Base-by-base conservation (phyloP, 2,888 invertebrate genomes). In the Helleia helle region DNA sequence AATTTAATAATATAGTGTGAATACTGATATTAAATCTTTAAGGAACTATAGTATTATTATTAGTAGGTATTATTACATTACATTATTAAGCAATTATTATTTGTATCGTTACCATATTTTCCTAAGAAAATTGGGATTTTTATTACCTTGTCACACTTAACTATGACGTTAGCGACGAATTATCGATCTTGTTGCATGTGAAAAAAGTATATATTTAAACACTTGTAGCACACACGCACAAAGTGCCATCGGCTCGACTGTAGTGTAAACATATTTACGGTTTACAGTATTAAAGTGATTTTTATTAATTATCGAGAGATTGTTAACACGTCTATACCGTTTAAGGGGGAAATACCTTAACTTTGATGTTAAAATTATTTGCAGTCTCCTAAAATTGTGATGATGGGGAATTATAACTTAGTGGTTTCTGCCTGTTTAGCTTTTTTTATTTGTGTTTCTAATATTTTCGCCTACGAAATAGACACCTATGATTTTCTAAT, bases 401-500 rank as follows among this genome's bases (percentile, higher is more conserved):
- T 48, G 48, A 44, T 39, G 43, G 39, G 42, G n/a, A n/a, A n/a
- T n/a, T 46, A 9, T 40, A 48, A 42, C 34, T 45, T 44, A n/a
- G 8, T 45, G 22, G 17, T 44, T 41, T 37, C 34, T 27, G n/a
- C 42, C 26, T 14, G 44, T 42, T 44, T 50, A 38, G 34, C 36
- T 28, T 7, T 50, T 39, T 39, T 29, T 34, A 30, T 49, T 46
- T 43, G 48, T 36, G 34, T 29, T 18, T 27, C 13, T 9, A 41
- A 38, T 40, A 56, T 54, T 36, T 52, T 53, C 24, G 59, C 69
- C 2, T 47, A 64, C 42, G 80, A 81, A 62, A 59, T 77, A 38
- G 74, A 83, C 51, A 68, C 87, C 46, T 94, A 91, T 63, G 87
- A 92, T 42, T 86, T 95, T 54, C 76, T 92, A 13, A 95, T 95